Evolutionary conservation across 1,140 invertebrate genomes (phyloP).

Genomic region (Chelonus insularis): DNA sequence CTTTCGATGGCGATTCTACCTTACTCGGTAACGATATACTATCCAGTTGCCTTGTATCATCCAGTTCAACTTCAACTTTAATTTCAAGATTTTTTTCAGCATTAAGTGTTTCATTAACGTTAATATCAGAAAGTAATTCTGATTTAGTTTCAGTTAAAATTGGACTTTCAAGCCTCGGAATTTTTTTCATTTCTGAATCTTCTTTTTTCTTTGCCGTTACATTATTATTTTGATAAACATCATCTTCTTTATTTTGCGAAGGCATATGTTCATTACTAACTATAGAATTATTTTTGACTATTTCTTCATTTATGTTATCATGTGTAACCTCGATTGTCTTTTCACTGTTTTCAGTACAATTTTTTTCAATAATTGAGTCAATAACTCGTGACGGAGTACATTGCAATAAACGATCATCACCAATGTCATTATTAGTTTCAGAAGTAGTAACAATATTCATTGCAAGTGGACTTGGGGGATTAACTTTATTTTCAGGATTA

Average conservation of each 20-base stretch:
- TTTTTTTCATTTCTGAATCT: not conserved
- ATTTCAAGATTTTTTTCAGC: constrained; percentile 41
- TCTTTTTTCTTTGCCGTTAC: not conserved
- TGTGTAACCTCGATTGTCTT: too few species aligned
- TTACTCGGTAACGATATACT: too few species aligned
- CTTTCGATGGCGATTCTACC: too few species aligned
- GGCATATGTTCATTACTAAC: too few species aligned
- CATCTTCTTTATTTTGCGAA: too few species aligned
- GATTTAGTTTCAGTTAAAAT: not conserved
- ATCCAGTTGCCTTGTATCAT: constrained; percentile 50
- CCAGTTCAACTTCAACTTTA: constrained; percentile 45
- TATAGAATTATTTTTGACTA: not conserved
- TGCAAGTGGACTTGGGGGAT: constrained; percentile 19
- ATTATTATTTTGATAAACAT: not conserved
- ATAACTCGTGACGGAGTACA: constrained; percentile 34
- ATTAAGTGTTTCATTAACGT: constrained; percentile 28
- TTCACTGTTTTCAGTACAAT: too few species aligned
- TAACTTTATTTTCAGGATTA: constrained; percentile 25
- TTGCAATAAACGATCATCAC: constrained; percentile 48
- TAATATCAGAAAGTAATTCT: not conserved
- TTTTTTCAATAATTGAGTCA: not conserved
- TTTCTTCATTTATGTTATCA: not conserved
- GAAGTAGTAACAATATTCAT: not conserved
- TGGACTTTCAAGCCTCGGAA: constrained; percentile 8
- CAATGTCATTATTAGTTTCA: constrained; percentile 31